Conservation (phyloP, 2,113 vertebrate species). For the Struthidea cinerea region DNA sequence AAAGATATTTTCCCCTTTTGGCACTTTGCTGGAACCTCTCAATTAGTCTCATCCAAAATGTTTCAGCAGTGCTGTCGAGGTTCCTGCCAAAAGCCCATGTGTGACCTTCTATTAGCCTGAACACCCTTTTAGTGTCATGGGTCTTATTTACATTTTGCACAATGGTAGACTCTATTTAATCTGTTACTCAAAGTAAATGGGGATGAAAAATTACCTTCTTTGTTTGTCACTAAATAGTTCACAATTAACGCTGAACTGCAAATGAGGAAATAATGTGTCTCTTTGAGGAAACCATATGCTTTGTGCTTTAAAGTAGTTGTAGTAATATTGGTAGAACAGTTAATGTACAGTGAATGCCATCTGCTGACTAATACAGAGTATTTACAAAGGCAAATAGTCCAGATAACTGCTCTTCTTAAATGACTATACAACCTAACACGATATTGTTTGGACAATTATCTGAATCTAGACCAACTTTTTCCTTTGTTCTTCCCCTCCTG, state of each 20-base stretch:
- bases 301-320: conserved; percentile 52
- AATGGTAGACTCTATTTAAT: conserved; percentile 28
- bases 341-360: conserved; percentile 70
- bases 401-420: conserved; percentile 43
- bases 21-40: background rate
- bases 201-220: conserved; percentile 66
- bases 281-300: conserved; percentile 69
- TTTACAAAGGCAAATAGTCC: conserved; percentile 58
- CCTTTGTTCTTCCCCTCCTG: background rate
- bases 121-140: background rate
- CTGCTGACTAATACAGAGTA: conserved; percentile 72
- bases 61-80: background rate
- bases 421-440: background rate
- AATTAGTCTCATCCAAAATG: conserved; percentile 27
- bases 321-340: conserved; percentile 28
- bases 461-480: background rate
- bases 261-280: conserved; percentile 69
- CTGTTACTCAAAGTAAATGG: conserved; percentile 49
- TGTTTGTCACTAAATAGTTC: conserved; percentile 68
- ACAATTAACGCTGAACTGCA: conserved; percentile 69
- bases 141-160: conserved; percentile 26
- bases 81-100: conserved; percentile 39
- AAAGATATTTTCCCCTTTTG: background rate
- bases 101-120: background rate
- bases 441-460: background rate